Percentiles rank a stretch among this genome's conserved stretches.
Evolutionary conservation across 2,797 vertebrate genomes (phyloP).

Genomic region (Kryptolebias ocellatus): DNA sequence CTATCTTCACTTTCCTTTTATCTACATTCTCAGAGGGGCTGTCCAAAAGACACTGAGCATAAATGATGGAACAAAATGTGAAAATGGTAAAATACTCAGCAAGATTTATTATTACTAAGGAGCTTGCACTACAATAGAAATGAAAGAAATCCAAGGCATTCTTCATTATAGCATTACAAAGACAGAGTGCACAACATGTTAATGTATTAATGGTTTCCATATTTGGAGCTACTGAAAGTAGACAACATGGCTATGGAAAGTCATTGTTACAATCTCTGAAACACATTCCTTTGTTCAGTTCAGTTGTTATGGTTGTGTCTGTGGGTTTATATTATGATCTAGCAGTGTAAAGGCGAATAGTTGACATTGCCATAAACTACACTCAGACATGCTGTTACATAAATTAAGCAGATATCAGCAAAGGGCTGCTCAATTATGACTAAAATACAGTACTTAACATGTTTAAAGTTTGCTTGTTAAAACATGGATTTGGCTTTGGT

Average conservation of each 20-base stretch:
- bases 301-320: neutral
- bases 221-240: slow-evolving; percentile 32
- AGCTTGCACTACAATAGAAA: neutral
- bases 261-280: slow-evolving; percentile 45
- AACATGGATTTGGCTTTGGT: slow-evolving; percentile 42
- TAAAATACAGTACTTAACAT: slow-evolving; percentile 30
- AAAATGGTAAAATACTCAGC: neutral
- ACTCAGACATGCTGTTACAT: slow-evolving; percentile 12
- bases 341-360: neutral
- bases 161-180: slow-evolving; percentile 8
- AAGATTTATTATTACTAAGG: slow-evolving; percentile 9
- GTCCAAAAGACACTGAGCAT: slow-evolving; percentile 1
- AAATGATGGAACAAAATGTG: neutral
- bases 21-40: slow-evolving; percentile 6
- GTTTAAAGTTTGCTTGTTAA: slow-evolving; percentile 58
- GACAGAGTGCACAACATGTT: slow-evolving; percentile 25
- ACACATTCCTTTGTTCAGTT: slow-evolving; percentile 22
- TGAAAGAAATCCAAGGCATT: neutral
- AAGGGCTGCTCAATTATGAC: slow-evolving; percentile 17
- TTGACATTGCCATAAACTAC: slow-evolving; percentile 3
- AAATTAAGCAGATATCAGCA: slow-evolving; percentile 18
- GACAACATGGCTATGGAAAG: slow-evolving; percentile 13
- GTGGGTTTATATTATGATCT: neutral
- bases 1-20: slow-evolving; percentile 2
- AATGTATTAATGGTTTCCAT: slow-evolving; percentile 36